phyloP scores from a whole-genome alignment of 30 jellyfish, hydroid and myxozoan genomes.

The Mastigias papua region DNA sequence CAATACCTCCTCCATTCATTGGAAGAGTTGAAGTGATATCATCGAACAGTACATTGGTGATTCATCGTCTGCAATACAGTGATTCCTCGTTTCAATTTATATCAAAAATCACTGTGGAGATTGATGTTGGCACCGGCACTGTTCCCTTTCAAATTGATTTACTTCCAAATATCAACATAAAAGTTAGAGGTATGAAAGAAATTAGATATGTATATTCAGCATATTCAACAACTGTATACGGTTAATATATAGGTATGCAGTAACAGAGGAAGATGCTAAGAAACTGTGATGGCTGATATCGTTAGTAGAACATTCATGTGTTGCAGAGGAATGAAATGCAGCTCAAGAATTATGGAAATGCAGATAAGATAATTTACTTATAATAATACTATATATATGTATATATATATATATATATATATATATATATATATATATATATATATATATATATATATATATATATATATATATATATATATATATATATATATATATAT shows the following conservation, averaged over 20 bases:
- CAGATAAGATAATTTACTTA: no score
- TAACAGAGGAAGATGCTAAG: not conserved
- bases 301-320: not conserved
- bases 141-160: not conserved
- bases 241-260: not conserved
- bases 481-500: no score
- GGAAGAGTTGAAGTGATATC: constrained; percentile 42
- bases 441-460: no score
- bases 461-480: no score
- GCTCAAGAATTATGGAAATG: no score
- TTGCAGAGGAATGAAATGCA: not conserved
- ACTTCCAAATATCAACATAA: constrained; percentile 2
- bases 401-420: no score
- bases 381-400: no score
- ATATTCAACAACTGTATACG: not conserved
- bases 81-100: constrained; percentile 9
- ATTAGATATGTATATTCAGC: not conserved
- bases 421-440: no score
- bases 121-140: not conserved
- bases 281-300: not conserved
- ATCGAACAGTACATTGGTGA: constrained; percentile 41
- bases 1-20: constrained; percentile 34
- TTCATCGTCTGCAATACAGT: constrained; percentile 19
- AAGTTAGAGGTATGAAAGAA: constrained; percentile 14
- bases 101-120: not conserved